Evolutionary conservation across 2,113 vertebrate genomes (phyloP), one percentile per base, ranked within the genome.

Genomic region (Istiophorus platypterus): DNA sequence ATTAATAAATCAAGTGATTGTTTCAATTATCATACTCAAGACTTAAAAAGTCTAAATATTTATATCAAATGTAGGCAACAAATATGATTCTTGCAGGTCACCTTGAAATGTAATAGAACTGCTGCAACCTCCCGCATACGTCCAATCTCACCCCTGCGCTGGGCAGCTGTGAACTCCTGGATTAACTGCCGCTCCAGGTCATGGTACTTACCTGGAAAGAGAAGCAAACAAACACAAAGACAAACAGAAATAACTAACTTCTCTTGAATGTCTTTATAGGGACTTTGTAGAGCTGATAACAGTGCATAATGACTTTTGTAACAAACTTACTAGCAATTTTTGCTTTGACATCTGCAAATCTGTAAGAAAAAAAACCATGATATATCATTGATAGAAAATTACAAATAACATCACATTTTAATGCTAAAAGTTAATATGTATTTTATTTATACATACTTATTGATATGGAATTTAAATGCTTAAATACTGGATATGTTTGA

Each of bases 321-420:
- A 24, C 29, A 27, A 76, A 97, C 98, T 96, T 95, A 99, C 98
- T 99, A 93, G 98, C 98, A 92, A 99, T 99, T 96, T 99, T 99
- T 82, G 98, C 98, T 91, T 99, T 99, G 85, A 99, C 98, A 91
- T 99, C 98, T 88, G 98, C 96, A 97, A 99, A 99, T 94, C 98
- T 99, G 95, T 87, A 10, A 76, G 47, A 94, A 81, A 92, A 89
- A 88, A 88, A 87, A n/a, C n/a, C 31, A 85, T 5, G 45, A 74
- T 37, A 56, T 57, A 72, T 66, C 42, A 83, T 45, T 42, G 81
- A 15, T n/a, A 64, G 4, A 78, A 45, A 49, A 24, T 66, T 37
- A 65, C 27, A 54, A 49, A 69, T 26, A 2, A 24, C 20, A 57
- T 47, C 7, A 10, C 9, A 51, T 26, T 20, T 52, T 39, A 14